Evolutionary conservation across 2,113 vertebrate species (phyloP).

Genomic region (Ibidorhyncha struthersii): DNA sequence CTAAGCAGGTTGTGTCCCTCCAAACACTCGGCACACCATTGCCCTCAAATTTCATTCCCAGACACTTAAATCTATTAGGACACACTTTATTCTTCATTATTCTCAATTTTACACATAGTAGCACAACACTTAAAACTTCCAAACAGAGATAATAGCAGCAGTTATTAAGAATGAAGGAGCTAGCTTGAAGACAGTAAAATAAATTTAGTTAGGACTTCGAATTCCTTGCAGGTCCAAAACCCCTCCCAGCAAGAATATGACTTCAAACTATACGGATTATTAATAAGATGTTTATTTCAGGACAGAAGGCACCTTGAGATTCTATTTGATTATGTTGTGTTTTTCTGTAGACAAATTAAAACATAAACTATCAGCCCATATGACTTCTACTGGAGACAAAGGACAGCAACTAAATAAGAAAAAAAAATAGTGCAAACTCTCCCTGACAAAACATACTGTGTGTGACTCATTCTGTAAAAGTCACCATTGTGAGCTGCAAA

Average conservation of each 20-base stretch:
- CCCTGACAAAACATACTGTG: not conserved
- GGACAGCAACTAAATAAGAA: not conserved
- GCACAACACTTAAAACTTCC: not conserved
- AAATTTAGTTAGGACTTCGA: not conserved
- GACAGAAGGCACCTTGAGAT: slow-evolving; percentile 25
- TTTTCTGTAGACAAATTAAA: slow-evolving; percentile 26
- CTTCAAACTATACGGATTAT: not conserved
- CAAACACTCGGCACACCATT: not conserved
- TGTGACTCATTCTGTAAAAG: not conserved
- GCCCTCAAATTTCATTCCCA: not conserved
- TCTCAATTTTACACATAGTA: not conserved
- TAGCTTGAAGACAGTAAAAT: not conserved
- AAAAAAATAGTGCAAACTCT: not conserved
- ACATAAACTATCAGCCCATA: not conserved
- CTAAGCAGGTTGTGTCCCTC: not conserved
- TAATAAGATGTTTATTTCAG: slow-evolving; percentile 18
- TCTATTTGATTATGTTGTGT: not conserved
- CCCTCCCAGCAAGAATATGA: not conserved
- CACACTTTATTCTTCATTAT: not conserved
- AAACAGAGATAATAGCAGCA: not conserved
- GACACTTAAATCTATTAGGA: not conserved
- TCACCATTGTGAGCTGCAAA: not conserved
- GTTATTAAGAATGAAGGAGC: slow-evolving; percentile 1
- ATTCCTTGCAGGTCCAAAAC: not conserved
- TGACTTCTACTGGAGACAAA: not conserved